Base-by-base conservation (phyloP, 2,888 invertebrate genomes). In the Caenorhabditis macrosperma region DNA sequence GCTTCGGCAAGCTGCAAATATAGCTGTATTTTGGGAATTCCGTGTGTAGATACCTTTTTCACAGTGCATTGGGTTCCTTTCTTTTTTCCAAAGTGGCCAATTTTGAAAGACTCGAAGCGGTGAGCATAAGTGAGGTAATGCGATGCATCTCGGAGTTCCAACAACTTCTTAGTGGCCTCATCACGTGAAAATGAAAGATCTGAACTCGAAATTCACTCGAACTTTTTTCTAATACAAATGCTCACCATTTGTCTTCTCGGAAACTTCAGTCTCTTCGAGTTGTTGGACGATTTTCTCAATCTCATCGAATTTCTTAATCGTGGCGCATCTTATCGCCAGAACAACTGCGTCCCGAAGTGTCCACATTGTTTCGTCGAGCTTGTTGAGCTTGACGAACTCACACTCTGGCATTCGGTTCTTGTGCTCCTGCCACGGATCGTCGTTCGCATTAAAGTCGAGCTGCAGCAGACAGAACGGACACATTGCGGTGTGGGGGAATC, bases 371-470 rank as follows among this genome's bases (percentile, higher is more conserved):
- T 82, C 82, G 30, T 78, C 63, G 2, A 52, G 33, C 41, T 74
- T 64, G 20, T 57, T 55, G 15, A 82, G 12, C 22, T 41, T 55
- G 0, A 82, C 78, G 33, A 75, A 82, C 15, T 68, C 69, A 55
- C 82, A 82, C 10, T 66, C 22, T 6, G 61, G 48, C 6, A 46
- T 30, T 3, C 44, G 54, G 15, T 55, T 44, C 17, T 10, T 48
- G 35, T 82, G 82, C 44, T 75, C 71, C 26, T 64, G 55, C 82
- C 82, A 82, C 15, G 82, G 80, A 59, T 82, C 78, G 41, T 82
- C 82, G 24, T 55, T 57, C 10, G 59, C 46, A 17, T 80, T 71
- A 35, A 82, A 80, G 17, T 41, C 38, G 17, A 78, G 33, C 33
- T 80, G 78, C 28, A 71, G 63, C 12, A 22, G n/a, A 60, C 82